phyloP scores from a whole-genome alignment of 2,797 vertebrate genomes.

The Falco berigora region DNA sequence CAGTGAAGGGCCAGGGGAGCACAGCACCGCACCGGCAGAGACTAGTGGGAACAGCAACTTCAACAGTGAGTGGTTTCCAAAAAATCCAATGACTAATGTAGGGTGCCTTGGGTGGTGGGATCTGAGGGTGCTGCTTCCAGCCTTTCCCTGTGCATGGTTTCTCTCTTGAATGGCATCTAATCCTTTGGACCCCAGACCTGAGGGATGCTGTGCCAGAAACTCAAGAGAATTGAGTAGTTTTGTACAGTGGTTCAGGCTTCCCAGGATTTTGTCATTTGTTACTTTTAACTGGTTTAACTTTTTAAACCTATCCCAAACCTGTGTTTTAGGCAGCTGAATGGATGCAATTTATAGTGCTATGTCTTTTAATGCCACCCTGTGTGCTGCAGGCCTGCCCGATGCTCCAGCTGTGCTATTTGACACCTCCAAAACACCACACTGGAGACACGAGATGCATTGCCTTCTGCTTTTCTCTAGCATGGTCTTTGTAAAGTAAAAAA shows the following conservation, averaged over 20 bases:
- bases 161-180: not conserved
- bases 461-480: not conserved
- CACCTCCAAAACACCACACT: not conserved
- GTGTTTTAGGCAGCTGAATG: conserved; percentile 10
- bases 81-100: not conserved
- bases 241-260: not conserved
- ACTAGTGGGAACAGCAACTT: conserved; percentile 63
- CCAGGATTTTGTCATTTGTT: not conserved
- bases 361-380: not conserved
- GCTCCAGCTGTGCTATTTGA: not conserved
- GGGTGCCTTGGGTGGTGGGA: not conserved
- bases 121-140: not conserved
- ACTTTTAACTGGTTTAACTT: not conserved
- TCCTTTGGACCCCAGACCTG: not conserved
- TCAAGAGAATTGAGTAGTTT: not conserved
- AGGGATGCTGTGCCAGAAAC: not conserved
- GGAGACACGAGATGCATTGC: not conserved
- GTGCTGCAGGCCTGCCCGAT: not conserved
- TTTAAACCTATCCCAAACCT: not conserved
- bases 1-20: conserved; percentile 63
- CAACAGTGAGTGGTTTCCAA: conserved; percentile 72
- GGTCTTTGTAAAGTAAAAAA: not conserved
- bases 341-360: not conserved
- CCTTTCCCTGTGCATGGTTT: not conserved
- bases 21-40: conserved; percentile 48